These are phyloP conservation scores for Trichosurus vulpecula DNA, from an alignment of 2,797 vertebrate species.

Conservation along the genomic window DNA sequence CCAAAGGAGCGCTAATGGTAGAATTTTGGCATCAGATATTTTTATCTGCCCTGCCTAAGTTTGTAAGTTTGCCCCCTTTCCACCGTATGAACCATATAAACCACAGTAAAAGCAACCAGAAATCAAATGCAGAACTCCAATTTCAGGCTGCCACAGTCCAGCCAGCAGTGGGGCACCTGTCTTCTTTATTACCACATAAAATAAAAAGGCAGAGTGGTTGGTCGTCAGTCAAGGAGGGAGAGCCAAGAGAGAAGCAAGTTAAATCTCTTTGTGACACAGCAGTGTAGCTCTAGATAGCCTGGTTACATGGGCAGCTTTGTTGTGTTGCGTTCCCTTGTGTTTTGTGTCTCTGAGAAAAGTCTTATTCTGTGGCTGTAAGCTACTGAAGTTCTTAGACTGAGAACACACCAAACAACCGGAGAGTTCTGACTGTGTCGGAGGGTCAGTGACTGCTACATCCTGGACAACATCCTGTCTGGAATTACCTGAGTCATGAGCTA, in stretches of 20 bases:
- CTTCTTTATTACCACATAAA: not conserved
- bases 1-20: not conserved
- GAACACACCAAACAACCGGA: not conserved
- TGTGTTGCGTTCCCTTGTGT: not conserved
- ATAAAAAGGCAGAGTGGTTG: not conserved
- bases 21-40: not conserved
- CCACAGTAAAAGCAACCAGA: not conserved
- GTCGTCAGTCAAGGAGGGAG: not conserved
- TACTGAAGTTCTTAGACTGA: not conserved
- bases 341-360: not conserved
- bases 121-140: not conserved
- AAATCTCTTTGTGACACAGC: not conserved
- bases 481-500: not conserved
- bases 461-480: not conserved
- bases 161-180: not conserved
- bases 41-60: not conserved
- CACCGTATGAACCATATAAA: not conserved
- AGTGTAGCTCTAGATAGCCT: not conserved
- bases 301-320: not conserved
- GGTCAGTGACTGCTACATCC: not conserved
- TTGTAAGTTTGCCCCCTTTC: not conserved
- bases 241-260: not conserved
- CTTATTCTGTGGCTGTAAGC: not conserved
- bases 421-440: not conserved
- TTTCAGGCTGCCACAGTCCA: not conserved